Evolutionary conservation across 37 sponge, comb jelly and placozoan genomes (phyloP), one percentile per base, ranked within the genome.

Genomic region (Haliclona indistincta): DNA sequence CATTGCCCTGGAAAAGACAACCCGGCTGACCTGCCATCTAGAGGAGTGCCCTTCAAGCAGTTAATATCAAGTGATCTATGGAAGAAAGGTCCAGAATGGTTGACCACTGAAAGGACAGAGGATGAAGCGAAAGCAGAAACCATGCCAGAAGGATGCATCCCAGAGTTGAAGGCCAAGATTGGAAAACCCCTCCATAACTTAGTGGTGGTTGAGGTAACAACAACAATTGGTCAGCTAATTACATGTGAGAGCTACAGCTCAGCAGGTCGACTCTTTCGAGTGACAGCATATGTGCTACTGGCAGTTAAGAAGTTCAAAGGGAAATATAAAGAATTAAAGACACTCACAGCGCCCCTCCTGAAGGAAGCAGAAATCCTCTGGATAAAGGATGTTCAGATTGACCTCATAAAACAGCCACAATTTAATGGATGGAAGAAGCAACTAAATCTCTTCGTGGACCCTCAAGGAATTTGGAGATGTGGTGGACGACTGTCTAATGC

Each of bases 401-500:
- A 4, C 11, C 44, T 69, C 49, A 42, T 4, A 2, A 43, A n/a
- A 7, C 40, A 62, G 4, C 10, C 29, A 22, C 29, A 67, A 30
- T 39, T 75, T 35, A 30, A 33, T 1, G 4, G 25, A 20, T 60
- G 63, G 64, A 63, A 60, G 45, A 68, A 63, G 30, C 76, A 75
- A 26, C 43, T 81, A 25, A 35, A 43, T 22, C 39, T 67, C 30
- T 68, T 81, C 52, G 33, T 2, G 52, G 79, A 78, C 32, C 33
- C 44, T 17, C 41, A 43, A 10, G 64, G 65, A 28, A n/a, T n/a
- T n/a, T n/a, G n/a, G n/a, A n/a, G n/a, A n/a, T n/a, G n/a, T n/a
- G n/a, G n/a, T n/a, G n/a, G 0, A 0, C 40, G 70, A 56, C 54
- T 83, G 11, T n/a, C 54, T 20, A 81, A 81, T 49, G 82, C 67